Evolutionary conservation across 2,797 vertebrate species (phyloP), one percentile per base, ranked within the genome.

Genomic region (Enoplosus armatus): DNA sequence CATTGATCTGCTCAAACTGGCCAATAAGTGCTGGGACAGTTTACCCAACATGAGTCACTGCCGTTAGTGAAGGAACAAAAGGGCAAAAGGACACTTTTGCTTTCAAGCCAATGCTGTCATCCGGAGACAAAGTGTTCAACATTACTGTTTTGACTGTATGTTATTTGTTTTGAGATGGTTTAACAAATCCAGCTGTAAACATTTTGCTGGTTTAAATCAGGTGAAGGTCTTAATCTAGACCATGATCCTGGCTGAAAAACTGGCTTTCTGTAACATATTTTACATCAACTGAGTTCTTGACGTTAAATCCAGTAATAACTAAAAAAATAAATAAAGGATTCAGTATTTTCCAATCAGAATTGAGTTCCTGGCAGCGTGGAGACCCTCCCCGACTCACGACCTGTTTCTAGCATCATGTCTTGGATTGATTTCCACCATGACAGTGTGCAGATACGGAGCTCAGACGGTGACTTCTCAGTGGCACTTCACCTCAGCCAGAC

Each of bases 21-120:
- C 73, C 79, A 69, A 47, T 51, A 64, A 6, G 72, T 55, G 35
- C 41, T 0, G 53, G 80, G 55, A 69, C 68, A 39, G 75, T 83
- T 83, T 64, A 27, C 56, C 27, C 53, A 55, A 4, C 60, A 69
- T 78, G 86, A 87, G 63, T 86, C 82, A 80, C 33, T 2, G 62
- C 3, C 2, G 26, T 54, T 56, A n/a, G 66, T 31, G 35, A 2
- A 12, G 53, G 83, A 58, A 72, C 69, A 61, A 64, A 80, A 85
- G 87, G 87, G 10, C 84, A 79, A 60, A 75, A 43, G 20, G 63
- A 20, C 22, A 35, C 37, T 37, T 43, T 24, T 63, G 18, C 26
- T 72, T 45, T 58, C 4, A 20, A 18, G 8, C 26, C 20, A 26
- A 5, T 24, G 5, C 22, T 41, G 37, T 56, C 27, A 7, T 6